These are phyloP conservation scores for Larimichthys crocea DNA, from an alignment of 2,113 vertebrate species.

Conservation along the genomic window DNA sequence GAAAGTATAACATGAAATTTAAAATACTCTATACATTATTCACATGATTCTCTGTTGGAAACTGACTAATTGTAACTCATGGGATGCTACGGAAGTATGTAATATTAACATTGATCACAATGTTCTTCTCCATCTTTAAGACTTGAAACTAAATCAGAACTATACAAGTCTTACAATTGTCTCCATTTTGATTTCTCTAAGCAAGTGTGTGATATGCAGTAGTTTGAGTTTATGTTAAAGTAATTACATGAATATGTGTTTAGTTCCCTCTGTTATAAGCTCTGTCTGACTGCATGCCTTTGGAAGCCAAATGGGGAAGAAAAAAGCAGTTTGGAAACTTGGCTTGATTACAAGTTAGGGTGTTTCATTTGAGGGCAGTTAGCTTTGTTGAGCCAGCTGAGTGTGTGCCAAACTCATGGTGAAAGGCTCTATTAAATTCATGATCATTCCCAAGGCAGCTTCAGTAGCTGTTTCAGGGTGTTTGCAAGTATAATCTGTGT, in stretches of 20 bases:
- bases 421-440: slow-evolving; percentile 55
- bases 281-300: slow-evolving; percentile 26
- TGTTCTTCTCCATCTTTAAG: neutral
- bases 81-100: neutral
- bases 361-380: slow-evolving; percentile 64
- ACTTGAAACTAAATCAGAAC: neutral
- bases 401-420: slow-evolving; percentile 48
- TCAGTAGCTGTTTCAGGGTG: slow-evolving; percentile 32
- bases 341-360: slow-evolving; percentile 53
- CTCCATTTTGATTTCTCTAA: neutral
- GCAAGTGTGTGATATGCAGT: neutral
- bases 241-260: slow-evolving; percentile 35
- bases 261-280: slow-evolving; percentile 6
- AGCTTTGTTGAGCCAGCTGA: slow-evolving; percentile 50
- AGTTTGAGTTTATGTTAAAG: slow-evolving; percentile 17
- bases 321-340: slow-evolving; percentile 60
- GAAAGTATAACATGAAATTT: neutral
- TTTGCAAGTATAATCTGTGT: slow-evolving; percentile 31
- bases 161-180: neutral
- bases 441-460: slow-evolving; percentile 56
- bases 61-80: slow-evolving; percentile 2
- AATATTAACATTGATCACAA: slow-evolving; percentile 1
- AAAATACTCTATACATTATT: slow-evolving; percentile 6
- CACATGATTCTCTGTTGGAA: neutral
- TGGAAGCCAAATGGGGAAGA: slow-evolving; percentile 34